Base-by-base conservation (phyloP, 2,797 vertebrate genomes). In the Dipus sagitta region DNA sequence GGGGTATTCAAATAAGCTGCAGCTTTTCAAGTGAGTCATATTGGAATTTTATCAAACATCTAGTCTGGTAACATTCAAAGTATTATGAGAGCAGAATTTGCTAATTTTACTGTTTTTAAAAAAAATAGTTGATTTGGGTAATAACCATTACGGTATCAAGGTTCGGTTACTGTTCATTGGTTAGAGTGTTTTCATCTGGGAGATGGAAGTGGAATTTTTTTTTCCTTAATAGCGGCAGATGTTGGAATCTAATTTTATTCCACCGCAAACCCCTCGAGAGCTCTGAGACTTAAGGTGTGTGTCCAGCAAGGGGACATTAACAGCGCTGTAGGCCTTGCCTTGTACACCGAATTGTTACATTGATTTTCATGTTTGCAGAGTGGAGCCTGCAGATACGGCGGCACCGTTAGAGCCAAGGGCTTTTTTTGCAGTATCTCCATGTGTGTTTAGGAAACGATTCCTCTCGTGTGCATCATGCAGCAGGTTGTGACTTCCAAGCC, bases 201-300 rank as follows among this genome's bases (percentile, higher is more conserved):
- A 98, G 94, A 97, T 93, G 95, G 97, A 96, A 96, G 97, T 97
- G 96, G 94, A 94, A 74, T 77, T 97, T 96, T 97, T 96, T 97
- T 58, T 58, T 47, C 83, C 96, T 96, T 98, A 96, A 97, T 97
- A 91, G 97, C 97, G 97, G 97, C 98, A 98, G 98, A 98, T 98
- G 98, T 97, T 97, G 96, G 97, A 98, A 98, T 98, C 96, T 98
- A 97, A 98, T 98, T 98, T 97, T 97, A 97, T 97, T 97, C 93
- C 95, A 81, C 95, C 94, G 97, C 88, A 93, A 97, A 94, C 84
- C 96, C 89, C 94, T 81, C n/a, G 93, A 96, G 94, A 97, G 92
- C 95, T 94, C 71, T 77, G 38, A 97, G 98, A 97, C 94, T 97
- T 94, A 72, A 98, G 96, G 93, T 97, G 95, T 96, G 64, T 96